Conservation (phyloP, 2,113 vertebrate species). For the cat (Felis catus) region F.catus_Fca126_mat1.0 CM031420.1:60097001-60097500, state of each 20-base stretch:
- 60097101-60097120: background rate
- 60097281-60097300: background rate
- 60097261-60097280: constrained; percentile 14
- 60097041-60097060: background rate
- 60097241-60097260: background rate
- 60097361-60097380: constrained; percentile 38
- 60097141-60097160: background rate
- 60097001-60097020: constrained; percentile 15
- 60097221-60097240: background rate
- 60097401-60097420: background rate
- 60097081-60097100: background rate
- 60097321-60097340: background rate
- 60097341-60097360: constrained; percentile 7
- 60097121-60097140: background rate
- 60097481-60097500: constrained; percentile 51
- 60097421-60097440: constrained; percentile 48
- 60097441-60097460: constrained; percentile 9
- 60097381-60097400: background rate
- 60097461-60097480: constrained; percentile 56
- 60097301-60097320: background rate
- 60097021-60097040: background rate
- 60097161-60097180: background rate
- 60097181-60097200: background rate
- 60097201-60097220: background rate
- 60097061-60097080: background rate